Base-by-base conservation (phyloP, 2,113 vertebrate species). In the Symphodus melops region DNA sequence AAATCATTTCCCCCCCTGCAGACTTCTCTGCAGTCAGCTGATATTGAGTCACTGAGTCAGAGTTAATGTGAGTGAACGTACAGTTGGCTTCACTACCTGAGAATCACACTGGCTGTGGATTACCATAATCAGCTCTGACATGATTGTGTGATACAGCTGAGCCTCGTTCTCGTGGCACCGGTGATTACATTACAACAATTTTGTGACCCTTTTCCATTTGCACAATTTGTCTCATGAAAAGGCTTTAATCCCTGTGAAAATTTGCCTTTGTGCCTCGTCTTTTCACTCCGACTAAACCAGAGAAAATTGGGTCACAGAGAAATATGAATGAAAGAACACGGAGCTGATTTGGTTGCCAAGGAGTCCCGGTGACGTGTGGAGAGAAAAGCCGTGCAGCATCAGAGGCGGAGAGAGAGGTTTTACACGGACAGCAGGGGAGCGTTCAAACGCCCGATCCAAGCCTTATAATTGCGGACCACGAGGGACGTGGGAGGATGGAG, bases 321-420 rank as follows among this genome's bases (percentile, higher is more conserved):
- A 84, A 86, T 86, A 75, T 91, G 88, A 93, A 93, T 93, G 88
- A 89, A 91, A 85, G n/a, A 91, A 85, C 67, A 54, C 52, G 71
- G 20, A 44, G 59, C 21, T 20, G 52, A 84, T 86, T 75, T 2
- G 64, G 90, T 84, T 90, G 83, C 85, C 84, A 89, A 86, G 86
- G 79, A 84, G 68, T 89, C 55, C 56, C 70, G 23, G 77, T 83
- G 81, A 90, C 61, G 72, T 85, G 69, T 68, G 41, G 81, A 72
- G 39, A 82, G 65, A 69, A 73, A 76, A 81, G 69, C 72, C 5
- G 28, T 1, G 28, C 57, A 62, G 62, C 19, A 36, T 2, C 64
- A 71, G 58, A 37, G 51, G 2, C 59, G 19, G 67, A 59, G 63
- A 69, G 58, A 5, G 4, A 75, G 51, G 54, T 76, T 77, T 84